Base-by-base conservation (phyloP, 2,888 invertebrate species). In the Dynastes tityus region DNA sequence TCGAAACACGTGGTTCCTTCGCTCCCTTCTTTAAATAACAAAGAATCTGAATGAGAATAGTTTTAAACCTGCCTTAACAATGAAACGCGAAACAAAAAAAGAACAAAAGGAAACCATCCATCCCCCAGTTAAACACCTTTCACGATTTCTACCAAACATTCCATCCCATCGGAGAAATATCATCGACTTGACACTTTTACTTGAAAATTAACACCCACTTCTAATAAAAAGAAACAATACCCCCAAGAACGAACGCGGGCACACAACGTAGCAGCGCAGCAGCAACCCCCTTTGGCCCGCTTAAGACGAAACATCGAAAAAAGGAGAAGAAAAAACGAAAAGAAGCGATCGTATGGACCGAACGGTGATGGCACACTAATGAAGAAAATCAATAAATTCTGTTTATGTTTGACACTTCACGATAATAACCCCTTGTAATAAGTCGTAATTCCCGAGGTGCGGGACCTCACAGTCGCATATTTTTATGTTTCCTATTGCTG, bases 131-230 rank as follows among this genome's bases (percentile, higher is more conserved):
- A 16, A 55, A 55, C 55, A 55, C 55, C 55, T 55, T 55, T n/a
- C n/a, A 55, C n/a, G 13, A 55, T 55, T n/a, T 16, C 22, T 55
- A 55, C 22, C 45, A 13, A 55, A 55, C 55, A 22, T 16, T 55
- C 22, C 55, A 55, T 22, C 55, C 1, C 11, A n/a, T 55, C 55
- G 22, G 22, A 11, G 6, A 61, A 27, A 32, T 0, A 32, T 32
- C 58, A 71, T 71, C 37, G 55, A 71, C 55, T 71, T 71, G 55
- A 71, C 64, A 64, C 79, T 81, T 80, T 78, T 77, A 79, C 71
- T 71, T 71, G 58, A 71, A 58, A 71, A 71, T 71, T 71, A 71
- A 40, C 71, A 58, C 71, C 71, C 71, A 71, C 71, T 71, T 58
- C 71, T 71, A 71, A 71, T 55, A 37, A 55, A 55, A 71, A 55